Base-by-base conservation (phyloP, 2,113 vertebrate species). In the Rynchops niger region DNA sequence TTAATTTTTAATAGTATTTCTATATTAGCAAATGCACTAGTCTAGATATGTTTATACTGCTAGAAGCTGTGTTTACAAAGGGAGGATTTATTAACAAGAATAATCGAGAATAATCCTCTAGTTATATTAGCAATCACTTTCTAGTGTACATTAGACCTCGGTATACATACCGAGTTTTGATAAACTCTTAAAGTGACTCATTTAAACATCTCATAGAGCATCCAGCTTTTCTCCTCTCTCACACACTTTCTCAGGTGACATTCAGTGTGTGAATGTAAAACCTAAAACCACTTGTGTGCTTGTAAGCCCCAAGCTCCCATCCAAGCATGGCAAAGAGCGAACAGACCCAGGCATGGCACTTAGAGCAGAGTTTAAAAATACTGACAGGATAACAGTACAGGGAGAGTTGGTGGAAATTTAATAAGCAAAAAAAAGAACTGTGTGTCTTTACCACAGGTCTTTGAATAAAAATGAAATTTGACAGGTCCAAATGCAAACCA, bases 401-500 rank as follows among this genome's bases (percentile, higher is more conserved):
- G 63, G 63, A 80, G 85, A 91, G 90, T 12, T 76, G 73, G 65
- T 86, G 80, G 76, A 93, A 94, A 97, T 83, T 36, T 45, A 95
- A 94, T 95, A 95, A 96, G 84, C 49, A 56, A 67, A 85, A 45
- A 93, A 93, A 94, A 82, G 58, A 73, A 65, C 86, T 73, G 72
- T 8, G 50, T 90, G 84, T 91, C 90, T 96, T 90, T 95, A 87
- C 93, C 81, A 88, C 83, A 77, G 74, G 67, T 96, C 96, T 97
- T 90, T 97, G 96, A 95, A 88, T 81, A 93, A 96, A 97, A 97
- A 92, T 97, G 93, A 96, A 96, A 56, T 95, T 78, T 97, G 97
- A 97, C 96, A 97, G 93, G 76, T 95, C 93, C 86, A 97, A 97
- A 98, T 98, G 95, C 92, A 95, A 98, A 97, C 95, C 95, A 96